Evolutionary conservation across 2,113 vertebrate species (phyloP).

Genomic region (Lophochroa leadbeateri): DNA sequence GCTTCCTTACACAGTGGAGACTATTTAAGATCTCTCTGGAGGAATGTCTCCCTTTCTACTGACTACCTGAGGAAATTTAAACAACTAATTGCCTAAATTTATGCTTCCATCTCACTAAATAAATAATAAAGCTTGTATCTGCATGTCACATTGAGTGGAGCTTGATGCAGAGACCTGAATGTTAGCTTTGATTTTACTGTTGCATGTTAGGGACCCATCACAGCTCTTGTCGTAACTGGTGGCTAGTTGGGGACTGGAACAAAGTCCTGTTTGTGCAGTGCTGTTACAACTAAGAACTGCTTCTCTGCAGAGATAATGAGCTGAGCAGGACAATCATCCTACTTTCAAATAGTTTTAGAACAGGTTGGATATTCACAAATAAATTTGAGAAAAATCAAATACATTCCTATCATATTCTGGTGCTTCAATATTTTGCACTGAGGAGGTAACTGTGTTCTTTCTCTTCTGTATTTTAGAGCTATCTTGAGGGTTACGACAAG

Average conservation of each 20-base stretch:
- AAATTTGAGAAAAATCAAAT: background rate
- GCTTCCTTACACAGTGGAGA: background rate
- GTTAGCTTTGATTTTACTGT: background rate
- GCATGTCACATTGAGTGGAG: background rate
- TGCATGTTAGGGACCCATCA: fast-evolving
- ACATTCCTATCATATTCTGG: background rate
- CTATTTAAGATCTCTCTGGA: background rate
- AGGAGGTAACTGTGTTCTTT: background rate
- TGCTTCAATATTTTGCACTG: background rate
- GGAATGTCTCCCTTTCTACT: background rate
- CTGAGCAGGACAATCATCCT: background rate
- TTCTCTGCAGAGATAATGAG: background rate
- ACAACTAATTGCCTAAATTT: background rate
- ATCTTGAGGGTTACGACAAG: background rate
- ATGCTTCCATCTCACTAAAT: background rate
- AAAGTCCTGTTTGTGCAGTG: background rate
- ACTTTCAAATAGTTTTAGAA: background rate
- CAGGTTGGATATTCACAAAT: background rate
- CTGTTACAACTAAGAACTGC: background rate
- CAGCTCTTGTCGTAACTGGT: background rate
- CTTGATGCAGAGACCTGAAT: background rate
- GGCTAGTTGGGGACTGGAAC: fast-evolving
- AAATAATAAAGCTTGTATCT: background rate
- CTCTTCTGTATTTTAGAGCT: background rate
- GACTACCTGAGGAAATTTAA: background rate